Base-by-base conservation (phyloP, 2,888 invertebrate genomes). In the Drosophila meridiana region DNA sequence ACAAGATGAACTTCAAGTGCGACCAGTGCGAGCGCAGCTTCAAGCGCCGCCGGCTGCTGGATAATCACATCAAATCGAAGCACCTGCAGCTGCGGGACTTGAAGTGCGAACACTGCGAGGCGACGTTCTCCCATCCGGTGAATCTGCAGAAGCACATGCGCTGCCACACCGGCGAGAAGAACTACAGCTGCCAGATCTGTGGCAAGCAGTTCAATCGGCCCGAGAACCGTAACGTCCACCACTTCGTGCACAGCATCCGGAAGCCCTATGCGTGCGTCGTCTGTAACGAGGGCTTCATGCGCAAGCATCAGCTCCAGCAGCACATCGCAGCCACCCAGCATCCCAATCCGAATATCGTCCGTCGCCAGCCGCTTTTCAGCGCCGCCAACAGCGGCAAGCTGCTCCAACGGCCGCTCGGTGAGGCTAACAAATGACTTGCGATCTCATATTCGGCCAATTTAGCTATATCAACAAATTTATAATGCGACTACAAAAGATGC, bases 201-300 rank as follows among this genome's bases (percentile, higher is more conserved):
- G 97, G 96, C 60, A 97, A 97, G 92, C 95, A 96, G 59, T 97
- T 97, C 93, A 97, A 96, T 91, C 96, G 97, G 11, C 94, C 97
- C 69, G 97, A 97, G 93, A 97, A 97, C 90, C 94, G 97, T 69
- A 97, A 97, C 93, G 96, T 96, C 11, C 97, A 97, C 92, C 94
- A 97, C 38, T 97, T 97, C 92, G 96, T 97, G 55, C 97, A 97
- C 93, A 96, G 96, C 87, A 96, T 97, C 91, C 96, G 97, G 91
- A 97, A 97, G 86, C 97, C 97, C 0, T 97, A 97, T 92, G 97
- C 97, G 92, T 97, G 97, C 90, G 93, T 96, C 71, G 95, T 96
- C 7, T 97, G 97, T 90, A 96, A 96, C 4, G 95, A 95, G 81
- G 97, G 97, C 0, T 97, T 96, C 89, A 97, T 97, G 97, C 94